phyloP scores from a whole-genome alignment of 2,113 vertebrate genomes.

The Callaeas wilsoni region DNA sequence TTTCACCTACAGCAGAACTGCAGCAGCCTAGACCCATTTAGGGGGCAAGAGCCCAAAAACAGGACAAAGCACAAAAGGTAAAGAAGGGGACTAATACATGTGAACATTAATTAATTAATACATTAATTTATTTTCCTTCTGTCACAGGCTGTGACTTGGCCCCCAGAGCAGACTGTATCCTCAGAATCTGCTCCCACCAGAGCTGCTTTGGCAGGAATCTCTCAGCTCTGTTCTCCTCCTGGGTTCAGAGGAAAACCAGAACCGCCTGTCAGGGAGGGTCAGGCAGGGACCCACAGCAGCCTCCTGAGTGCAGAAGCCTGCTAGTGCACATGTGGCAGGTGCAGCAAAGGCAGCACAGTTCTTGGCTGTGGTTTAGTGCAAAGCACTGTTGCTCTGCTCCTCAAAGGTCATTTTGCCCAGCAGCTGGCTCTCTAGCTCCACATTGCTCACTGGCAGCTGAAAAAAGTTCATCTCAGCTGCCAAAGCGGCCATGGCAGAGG shows the following conservation, averaged over 20 bases:
- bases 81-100: conserved; percentile 22
- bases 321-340: background rate
- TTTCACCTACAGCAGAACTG: background rate
- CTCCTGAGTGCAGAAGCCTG: background rate
- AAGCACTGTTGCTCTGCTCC: conserved; percentile 67
- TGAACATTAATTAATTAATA: conserved; percentile 67
- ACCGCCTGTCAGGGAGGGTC: background rate
- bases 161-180: conserved; percentile 1
- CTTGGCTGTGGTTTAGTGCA: conserved; percentile 54
- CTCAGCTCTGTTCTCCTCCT: background rate
- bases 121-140: conserved; percentile 76
- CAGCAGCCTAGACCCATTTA: background rate
- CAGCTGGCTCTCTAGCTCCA: conserved; percentile 88
- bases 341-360: background rate
- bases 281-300: background rate
- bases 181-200: conserved; percentile 32
- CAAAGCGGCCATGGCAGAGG: conserved; percentile 92
- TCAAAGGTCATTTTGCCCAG: conserved; percentile 80
- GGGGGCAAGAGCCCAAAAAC: background rate
- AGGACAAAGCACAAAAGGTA: conserved; percentile 10
- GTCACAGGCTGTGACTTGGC: background rate
- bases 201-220: background rate
- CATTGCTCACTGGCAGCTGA: conserved; percentile 80
- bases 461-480: conserved; percentile 97
- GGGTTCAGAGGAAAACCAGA: conserved; percentile 2